Conservation (phyloP, 2,113 vertebrate species). For the Buteo buteo region DNA sequence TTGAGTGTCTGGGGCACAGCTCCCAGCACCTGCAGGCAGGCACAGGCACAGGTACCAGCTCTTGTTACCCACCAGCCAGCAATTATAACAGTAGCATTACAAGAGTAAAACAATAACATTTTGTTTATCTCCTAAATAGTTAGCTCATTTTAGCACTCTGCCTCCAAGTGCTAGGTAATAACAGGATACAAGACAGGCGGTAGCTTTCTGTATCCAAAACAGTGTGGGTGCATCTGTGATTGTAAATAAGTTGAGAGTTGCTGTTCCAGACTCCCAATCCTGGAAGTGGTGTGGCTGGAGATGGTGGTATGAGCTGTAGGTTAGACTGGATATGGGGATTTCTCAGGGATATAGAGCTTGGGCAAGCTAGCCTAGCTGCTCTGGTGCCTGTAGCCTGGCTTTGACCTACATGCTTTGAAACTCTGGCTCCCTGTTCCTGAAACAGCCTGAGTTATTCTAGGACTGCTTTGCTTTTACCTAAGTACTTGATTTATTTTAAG, state of each 20-base stretch:
- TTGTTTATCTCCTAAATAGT: not conserved
- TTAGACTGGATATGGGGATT: not conserved
- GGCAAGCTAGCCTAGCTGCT: not conserved
- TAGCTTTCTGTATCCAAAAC: not conserved
- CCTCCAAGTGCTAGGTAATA: not conserved
- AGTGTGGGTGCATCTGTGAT: not conserved
- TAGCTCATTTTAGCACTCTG: constrained; percentile 16
- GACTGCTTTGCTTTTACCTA: not conserved
- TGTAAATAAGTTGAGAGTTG: not conserved
- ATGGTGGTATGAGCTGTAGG: not conserved
- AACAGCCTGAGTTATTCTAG: not conserved
- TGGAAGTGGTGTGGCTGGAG: not conserved
- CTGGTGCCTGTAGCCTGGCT: not conserved
- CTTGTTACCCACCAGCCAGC: not conserved
- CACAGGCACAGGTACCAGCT: not conserved
- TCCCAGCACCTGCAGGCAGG: not conserved
- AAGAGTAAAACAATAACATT: not conserved
- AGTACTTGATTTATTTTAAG: not conserved
- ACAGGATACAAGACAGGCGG: not conserved
- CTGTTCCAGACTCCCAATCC: not conserved
- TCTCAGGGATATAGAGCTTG: not conserved
- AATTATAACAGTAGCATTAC: not conserved
- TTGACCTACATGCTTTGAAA: not conserved
- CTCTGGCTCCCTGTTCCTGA: not conserved
- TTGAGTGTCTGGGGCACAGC: not conserved